Conservation (phyloP, 2,113 vertebrate genomes). For the Actinemys pallida region DNA sequence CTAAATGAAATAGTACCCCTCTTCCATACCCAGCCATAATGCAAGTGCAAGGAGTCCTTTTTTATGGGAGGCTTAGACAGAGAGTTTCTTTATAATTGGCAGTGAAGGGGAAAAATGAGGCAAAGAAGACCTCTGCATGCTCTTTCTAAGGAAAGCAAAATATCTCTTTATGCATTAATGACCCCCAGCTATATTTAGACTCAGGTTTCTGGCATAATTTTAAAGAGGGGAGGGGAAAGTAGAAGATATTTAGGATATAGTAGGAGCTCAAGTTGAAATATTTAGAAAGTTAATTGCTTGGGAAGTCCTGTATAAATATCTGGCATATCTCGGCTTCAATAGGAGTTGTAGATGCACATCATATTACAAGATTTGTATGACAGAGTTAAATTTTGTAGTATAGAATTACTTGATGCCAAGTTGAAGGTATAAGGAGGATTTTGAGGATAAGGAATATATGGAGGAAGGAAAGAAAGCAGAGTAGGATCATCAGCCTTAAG, state of each 20-base stretch:
- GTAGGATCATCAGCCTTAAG: background rate
- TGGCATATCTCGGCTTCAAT: background rate
- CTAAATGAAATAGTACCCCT: slow-evolving; percentile 37
- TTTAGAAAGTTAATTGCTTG: background rate
- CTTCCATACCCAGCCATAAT: slow-evolving; percentile 52
- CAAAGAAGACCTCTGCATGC: slow-evolving; percentile 34
- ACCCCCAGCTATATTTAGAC: slow-evolving; percentile 52
- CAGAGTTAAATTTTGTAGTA: background rate
- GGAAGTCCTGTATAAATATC: background rate
- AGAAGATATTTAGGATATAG: background rate
- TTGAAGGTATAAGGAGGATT: slow-evolving; percentile 1
- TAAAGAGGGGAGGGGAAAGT: background rate
- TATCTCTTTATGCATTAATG: slow-evolving; percentile 56
- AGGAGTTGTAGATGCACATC: background rate
- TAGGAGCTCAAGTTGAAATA: background rate
- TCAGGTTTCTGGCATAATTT: slow-evolving; percentile 27
- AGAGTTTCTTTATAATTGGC: slow-evolving; percentile 65
- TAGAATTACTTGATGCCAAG: slow-evolving; percentile 41
- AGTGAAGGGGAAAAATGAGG: slow-evolving; percentile 60
- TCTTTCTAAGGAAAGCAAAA: slow-evolving; percentile 40
- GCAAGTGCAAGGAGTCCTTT: slow-evolving; percentile 35
- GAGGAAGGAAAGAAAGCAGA: slow-evolving; percentile 3
- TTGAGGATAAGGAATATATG: background rate
- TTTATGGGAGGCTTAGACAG: slow-evolving; percentile 54
- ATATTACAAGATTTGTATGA: background rate